Percentiles rank a stretch among this genome's conserved stretches.
These are phyloP conservation scores for Scelioninae gen. 1 DNA, from an alignment of 2,888 invertebrate genomes.

Conservation along the genomic window DNA sequence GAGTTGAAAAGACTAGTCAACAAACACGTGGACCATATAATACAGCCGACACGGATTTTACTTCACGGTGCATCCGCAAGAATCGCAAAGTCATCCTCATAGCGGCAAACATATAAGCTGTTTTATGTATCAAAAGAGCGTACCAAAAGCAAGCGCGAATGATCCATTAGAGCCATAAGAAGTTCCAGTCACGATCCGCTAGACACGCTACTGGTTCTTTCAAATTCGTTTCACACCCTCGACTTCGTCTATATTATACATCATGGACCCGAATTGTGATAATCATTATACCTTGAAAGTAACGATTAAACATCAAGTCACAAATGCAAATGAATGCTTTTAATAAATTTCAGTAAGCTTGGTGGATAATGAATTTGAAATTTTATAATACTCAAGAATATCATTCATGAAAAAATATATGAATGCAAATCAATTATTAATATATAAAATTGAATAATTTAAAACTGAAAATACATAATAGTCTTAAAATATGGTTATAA, in stretches of 20 bases:
- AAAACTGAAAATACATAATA: no score
- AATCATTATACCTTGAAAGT: conserved; percentile 53
- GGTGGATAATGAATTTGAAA: no score
- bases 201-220: conserved; percentile 71
- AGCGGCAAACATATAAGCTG: conserved; percentile 51
- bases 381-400: no score
- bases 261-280: conserved; percentile 44
- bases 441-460: no score
- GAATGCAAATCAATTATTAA: no score
- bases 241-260: conserved; percentile 27
- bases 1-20: not conserved
- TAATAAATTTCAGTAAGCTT: conserved; percentile 24
- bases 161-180: conserved; percentile 70
- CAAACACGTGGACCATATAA: conserved; percentile 58
- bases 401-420: no score
- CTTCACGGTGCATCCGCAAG: conserved; percentile 47
- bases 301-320: conserved; percentile 38
- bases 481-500: no score
- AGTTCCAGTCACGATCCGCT: conserved; percentile 71
- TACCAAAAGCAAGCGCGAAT: conserved; percentile 67
- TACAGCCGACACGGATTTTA: conserved; percentile 42
- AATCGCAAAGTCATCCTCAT: conserved; percentile 66
- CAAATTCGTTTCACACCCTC: conserved; percentile 69
- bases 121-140: conserved; percentile 67
- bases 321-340: conserved; percentile 53